Evolutionary conservation across 2,113 vertebrate species (phyloP), one percentile per base, ranked within the genome.

Genomic region (Gambusia holbrooki): DNA sequence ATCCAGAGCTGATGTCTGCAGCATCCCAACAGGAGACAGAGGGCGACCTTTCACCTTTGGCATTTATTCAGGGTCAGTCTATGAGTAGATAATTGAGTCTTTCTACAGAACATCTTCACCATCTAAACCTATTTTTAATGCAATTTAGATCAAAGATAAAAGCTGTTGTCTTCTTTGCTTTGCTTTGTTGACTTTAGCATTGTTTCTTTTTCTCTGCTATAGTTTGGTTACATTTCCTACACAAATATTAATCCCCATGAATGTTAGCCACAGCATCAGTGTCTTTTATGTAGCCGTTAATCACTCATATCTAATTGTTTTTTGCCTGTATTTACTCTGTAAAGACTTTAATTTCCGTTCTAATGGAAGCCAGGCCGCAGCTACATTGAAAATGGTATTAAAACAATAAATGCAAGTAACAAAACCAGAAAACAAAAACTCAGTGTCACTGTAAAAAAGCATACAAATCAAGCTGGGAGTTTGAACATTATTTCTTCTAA

Each of bases 1-100:
- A 79, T 79, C 84, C 75, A 68, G 82, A 81, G 69, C 62, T 71
- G 62, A 84, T 66, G 84, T 84, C 82, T 85, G 74, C 75, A 74
- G 58, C 81, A 58, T 69, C 83, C 82, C 33, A 27, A 83, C 76
- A 82, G 66, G 77, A 84, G 83, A 89, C 76, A 87, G 82, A 77
- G 71, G 8, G 11, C 61, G 69, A 87, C 81, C 85, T 87, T 75
- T 83, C 30, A 84, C 83, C 83, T 71, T 42, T 33, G 35, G 12
- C 62, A 51, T 80, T 87, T 70, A 76, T 54, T 45, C 62, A 54
- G 76, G 83, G 84, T 84, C 80, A 28, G 42, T 3, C 27, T 15
- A 70, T 73, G 45, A 3, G 51, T 66, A 0, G 67, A 70, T 84
- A 72, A 86, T 85, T 77, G 42, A 35, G 42, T 51, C n/a, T 58